These are phyloP conservation scores for Tragelaphus buxtoni DNA, from an alignment of 2,113 vertebrate species.

Conservation along the genomic window DNA sequence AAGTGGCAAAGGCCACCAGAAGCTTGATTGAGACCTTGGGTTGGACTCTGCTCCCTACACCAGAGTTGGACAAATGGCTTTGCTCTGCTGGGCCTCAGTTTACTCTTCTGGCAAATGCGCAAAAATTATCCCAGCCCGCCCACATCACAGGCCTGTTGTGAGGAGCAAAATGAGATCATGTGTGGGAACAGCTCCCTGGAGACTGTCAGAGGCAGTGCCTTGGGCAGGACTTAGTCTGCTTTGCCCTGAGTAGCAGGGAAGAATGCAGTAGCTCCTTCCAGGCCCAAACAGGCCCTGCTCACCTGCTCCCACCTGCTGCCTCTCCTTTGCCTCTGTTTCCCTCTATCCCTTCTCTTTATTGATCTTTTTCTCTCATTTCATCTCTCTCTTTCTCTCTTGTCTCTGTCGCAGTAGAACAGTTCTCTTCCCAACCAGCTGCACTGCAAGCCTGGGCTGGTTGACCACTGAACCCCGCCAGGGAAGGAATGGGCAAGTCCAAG, in stretches of 20 bases:
- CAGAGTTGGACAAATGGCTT: background rate
- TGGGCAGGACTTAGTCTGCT: background rate
- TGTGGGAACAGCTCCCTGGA: background rate
- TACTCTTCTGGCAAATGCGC: background rate
- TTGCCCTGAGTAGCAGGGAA: background rate
- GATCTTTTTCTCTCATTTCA: background rate
- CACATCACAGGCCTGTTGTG: background rate
- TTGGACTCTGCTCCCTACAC: background rate
- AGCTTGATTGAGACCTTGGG: background rate
- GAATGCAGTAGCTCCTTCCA: background rate
- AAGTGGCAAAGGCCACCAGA: background rate
- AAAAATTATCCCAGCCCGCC: background rate
- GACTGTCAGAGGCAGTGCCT: background rate
- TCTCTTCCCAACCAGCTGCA: background rate
- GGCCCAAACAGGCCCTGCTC: background rate
- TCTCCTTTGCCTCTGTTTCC: background rate
- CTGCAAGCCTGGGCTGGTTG: background rate
- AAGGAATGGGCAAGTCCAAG: background rate
- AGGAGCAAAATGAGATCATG: background rate
- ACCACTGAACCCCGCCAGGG: accelerated
- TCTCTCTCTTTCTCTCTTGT: background rate
- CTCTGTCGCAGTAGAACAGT: background rate
- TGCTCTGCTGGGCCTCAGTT: background rate
- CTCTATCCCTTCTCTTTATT: background rate
- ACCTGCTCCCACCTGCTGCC: background rate